phyloP scores from a whole-genome alignment of 2,888 invertebrate species.

The Cerceris ruficornis region DNA sequence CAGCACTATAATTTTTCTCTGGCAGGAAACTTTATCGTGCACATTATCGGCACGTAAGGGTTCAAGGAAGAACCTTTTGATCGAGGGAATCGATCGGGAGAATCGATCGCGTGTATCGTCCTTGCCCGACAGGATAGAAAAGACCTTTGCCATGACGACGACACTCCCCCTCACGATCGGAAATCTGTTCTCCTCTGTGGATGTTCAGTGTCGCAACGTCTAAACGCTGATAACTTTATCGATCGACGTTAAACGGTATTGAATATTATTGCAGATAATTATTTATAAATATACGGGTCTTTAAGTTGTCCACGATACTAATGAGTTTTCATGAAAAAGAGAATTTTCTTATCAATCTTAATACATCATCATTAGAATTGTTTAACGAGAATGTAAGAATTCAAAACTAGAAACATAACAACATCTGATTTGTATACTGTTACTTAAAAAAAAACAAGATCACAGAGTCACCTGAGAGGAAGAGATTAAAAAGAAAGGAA shows the following conservation, averaged over 20 bases:
- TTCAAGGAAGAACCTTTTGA: slow-evolving; percentile 43
- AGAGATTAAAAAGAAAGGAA: not conserved
- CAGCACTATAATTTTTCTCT: no score
- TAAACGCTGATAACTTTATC: slow-evolving; percentile 32
- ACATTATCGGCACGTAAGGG: not conserved
- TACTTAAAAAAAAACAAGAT: not conserved
- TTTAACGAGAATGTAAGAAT: no score
- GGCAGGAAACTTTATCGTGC: not conserved
- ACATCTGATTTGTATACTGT: no score
- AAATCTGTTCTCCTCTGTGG: slow-evolving; percentile 32
- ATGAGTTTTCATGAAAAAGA: no score
- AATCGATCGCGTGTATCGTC: slow-evolving; percentile 46
- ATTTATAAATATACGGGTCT: not conserved
- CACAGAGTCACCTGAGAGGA: not conserved
- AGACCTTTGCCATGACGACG: slow-evolving; percentile 46
- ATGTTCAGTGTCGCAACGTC: slow-evolving; percentile 24
- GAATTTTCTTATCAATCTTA: no score
- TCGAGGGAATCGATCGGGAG: slow-evolving; percentile 38
- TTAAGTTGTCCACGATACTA: no score
- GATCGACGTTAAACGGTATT: not conserved
- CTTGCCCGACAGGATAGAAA: slow-evolving; percentile 42
- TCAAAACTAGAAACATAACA: no score
- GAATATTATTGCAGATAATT: not conserved
- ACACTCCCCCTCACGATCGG: slow-evolving; percentile 55
- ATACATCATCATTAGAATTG: no score